Percentiles rank a stretch among this genome's conserved stretches.
phyloP scores from a whole-genome alignment of 2,888 invertebrate species.

The Mellilla xanthometata region DNA sequence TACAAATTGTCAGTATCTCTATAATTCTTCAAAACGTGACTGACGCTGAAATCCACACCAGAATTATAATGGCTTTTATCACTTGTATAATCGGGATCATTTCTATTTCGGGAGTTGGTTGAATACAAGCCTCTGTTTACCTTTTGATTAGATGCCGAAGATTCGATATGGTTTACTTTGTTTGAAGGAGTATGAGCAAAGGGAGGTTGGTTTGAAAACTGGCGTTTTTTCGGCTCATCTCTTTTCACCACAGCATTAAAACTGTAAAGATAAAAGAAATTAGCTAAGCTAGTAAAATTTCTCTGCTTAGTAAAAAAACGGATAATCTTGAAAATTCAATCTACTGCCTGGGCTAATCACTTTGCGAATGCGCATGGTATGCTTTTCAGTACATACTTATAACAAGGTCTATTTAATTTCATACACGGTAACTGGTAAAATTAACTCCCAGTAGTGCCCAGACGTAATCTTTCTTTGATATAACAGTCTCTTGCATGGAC shows the following conservation, averaged over 20 bases:
- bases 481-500: too few relatives aligned
- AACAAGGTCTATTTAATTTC: too few relatives aligned
- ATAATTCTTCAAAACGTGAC: conserved; percentile 38
- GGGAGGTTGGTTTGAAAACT: conserved; percentile 36
- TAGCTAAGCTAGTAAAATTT: too few relatives aligned
- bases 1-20: conserved; percentile 14
- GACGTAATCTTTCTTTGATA: too few relatives aligned
- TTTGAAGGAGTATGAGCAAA: conserved; percentile 34
- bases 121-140: conserved; percentile 15
- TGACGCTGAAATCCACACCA: conserved; percentile 52
- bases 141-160: background rate
- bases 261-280: conserved; percentile 32
- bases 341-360: too few relatives aligned
- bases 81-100: conserved; percentile 30
- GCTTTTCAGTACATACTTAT: too few relatives aligned
- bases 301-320: too few relatives aligned
- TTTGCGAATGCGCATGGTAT: too few relatives aligned
- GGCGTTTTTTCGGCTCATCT: conserved; percentile 50
- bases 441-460: too few relatives aligned
- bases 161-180: conserved; percentile 32
- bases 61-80: conserved; percentile 35
- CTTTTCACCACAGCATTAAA: conserved; percentile 67
- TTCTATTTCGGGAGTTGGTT: conserved; percentile 19
- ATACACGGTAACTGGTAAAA: too few relatives aligned
- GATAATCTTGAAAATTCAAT: too few relatives aligned